phyloP scores from a whole-genome alignment of 35 echinoderm and acorn worm species.

The Amphiura filiformis region DNA sequence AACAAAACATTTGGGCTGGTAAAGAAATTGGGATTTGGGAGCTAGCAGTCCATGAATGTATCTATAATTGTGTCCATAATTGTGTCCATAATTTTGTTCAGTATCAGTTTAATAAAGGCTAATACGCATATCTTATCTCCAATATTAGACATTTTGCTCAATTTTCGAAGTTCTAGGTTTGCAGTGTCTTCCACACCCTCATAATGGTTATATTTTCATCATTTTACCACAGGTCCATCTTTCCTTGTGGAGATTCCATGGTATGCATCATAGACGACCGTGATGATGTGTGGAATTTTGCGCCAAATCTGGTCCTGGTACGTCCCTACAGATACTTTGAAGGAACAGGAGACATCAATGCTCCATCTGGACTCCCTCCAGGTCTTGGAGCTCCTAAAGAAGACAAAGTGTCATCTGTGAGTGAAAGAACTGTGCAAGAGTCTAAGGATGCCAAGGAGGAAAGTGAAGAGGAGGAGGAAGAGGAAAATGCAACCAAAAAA shows the following conservation, averaged over 20 bases:
- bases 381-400: background rate
- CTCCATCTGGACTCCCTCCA: constrained; percentile 60
- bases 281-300: constrained; percentile 82
- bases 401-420: constrained; percentile 18
- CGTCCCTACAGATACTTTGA: constrained; percentile 90
- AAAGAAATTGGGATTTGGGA: no score
- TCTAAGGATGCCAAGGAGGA: constrained; percentile 29
- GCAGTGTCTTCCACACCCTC: no score
- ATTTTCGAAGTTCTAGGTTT: no score
- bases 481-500: constrained; percentile 24
- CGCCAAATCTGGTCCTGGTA: constrained; percentile 83
- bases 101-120: no score
- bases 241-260: constrained; percentile 94
- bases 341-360: constrained; percentile 90
- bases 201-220: background rate
- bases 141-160: no score
- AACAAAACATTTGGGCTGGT: no score
- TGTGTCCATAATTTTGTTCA: no score
- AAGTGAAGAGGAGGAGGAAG: constrained; percentile 13
- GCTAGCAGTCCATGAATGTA: no score
- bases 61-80: no score
- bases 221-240: constrained; percentile 74
- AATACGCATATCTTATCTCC: no score
- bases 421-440: constrained; percentile 4
- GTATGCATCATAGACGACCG: constrained; percentile 97